Percentiles rank a stretch among this genome's conserved stretches.
Evolutionary conservation across 1,140 invertebrate species (phyloP).

Genomic region (Vanessa atalanta): DNA sequence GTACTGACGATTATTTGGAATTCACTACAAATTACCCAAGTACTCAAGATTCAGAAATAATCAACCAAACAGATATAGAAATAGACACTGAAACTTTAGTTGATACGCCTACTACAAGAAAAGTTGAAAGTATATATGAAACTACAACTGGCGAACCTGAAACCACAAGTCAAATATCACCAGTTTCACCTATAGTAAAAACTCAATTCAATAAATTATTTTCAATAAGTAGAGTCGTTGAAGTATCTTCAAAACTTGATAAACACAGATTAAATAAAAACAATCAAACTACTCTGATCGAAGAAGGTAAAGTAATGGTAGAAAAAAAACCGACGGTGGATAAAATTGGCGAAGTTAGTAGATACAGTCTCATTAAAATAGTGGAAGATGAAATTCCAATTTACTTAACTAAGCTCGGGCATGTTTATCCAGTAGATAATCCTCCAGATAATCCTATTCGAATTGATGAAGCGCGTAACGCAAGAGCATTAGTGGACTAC

Average conservation of each 20-base stretch:
- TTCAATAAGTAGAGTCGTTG: slow-evolving; percentile 84
- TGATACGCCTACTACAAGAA: slow-evolving; percentile 24
- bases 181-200: slow-evolving; percentile 68
- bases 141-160: slow-evolving; percentile 45
- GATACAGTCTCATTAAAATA: slow-evolving; percentile 84
- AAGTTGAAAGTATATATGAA: slow-evolving; percentile 40
- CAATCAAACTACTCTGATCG: slow-evolving; percentile 78
- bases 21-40: slow-evolving; percentile 53
- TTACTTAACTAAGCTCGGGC: slow-evolving; percentile 77
- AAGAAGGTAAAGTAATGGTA: slow-evolving; percentile 77
- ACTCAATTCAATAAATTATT: slow-evolving; percentile 82
- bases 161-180: slow-evolving; percentile 52
- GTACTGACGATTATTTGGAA: slow-evolving; percentile 69
- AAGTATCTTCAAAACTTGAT: slow-evolving; percentile 83
- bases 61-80: slow-evolving; percentile 46
- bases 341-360: slow-evolving; percentile 85
- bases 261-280: slow-evolving; percentile 82
- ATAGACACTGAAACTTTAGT: slow-evolving; percentile 34
- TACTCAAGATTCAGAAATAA: slow-evolving; percentile 41
- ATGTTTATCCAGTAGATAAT: slow-evolving; percentile 78
- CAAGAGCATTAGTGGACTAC: slow-evolving; percentile 70
- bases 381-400: slow-evolving; percentile 81
- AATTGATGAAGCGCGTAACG: slow-evolving; percentile 79
- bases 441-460: slow-evolving; percentile 76
- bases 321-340: slow-evolving; percentile 82